These are phyloP conservation scores for Aphodius granarius DNA, from an alignment of 2,888 invertebrate genomes.

Conservation along the genomic window DNA sequence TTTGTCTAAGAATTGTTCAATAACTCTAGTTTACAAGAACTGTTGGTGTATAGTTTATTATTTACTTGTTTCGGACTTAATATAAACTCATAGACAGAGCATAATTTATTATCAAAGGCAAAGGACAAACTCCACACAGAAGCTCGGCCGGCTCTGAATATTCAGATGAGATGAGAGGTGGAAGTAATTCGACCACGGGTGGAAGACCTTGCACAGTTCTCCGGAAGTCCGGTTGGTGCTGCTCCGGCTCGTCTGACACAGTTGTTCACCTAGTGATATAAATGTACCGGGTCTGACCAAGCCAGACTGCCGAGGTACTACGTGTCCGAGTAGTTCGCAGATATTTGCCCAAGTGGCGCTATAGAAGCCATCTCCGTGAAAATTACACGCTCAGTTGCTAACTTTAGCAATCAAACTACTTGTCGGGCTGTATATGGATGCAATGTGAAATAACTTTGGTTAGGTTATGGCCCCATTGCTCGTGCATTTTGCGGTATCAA, in stretches of 20 bases:
- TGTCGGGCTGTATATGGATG: background rate
- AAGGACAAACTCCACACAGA: background rate
- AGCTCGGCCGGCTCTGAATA: background rate
- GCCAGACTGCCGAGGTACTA: too few species aligned
- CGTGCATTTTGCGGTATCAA: background rate
- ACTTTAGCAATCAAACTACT: background rate
- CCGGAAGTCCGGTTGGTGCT: background rate
- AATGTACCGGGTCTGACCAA: background rate
- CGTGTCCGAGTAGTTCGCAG: background rate
- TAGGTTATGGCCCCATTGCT: background rate
- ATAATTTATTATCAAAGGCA: background rate
- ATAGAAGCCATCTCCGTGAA: background rate
- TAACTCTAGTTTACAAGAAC: too few species aligned
- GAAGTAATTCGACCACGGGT: background rate
- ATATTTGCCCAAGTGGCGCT: background rate
- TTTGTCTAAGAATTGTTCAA: too few species aligned
- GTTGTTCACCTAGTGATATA: background rate
- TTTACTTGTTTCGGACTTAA: too few species aligned
- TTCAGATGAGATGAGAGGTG: background rate
- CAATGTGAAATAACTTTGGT: background rate
- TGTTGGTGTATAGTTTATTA: too few species aligned
- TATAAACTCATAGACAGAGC: background rate
- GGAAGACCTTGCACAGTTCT: background rate
- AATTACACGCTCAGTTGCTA: background rate
- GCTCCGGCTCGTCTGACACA: background rate